Evolutionary conservation across 2,888 invertebrate species (phyloP).

Genomic region (Dynastes maya): DNA sequence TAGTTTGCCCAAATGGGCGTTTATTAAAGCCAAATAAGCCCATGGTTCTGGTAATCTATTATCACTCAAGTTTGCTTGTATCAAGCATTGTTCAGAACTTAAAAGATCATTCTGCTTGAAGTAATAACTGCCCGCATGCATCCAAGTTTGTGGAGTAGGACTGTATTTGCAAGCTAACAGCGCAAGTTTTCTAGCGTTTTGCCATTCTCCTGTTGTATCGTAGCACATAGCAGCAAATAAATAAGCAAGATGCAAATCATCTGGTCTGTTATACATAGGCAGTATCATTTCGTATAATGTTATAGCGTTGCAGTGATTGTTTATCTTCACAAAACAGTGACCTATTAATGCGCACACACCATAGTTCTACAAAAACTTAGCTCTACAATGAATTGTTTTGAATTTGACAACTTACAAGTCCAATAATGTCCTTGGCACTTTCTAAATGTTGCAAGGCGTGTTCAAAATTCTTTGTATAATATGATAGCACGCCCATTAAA

Average conservation of each 20-base stretch:
- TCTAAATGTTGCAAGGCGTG: conserved; percentile 65
- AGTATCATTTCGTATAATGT: conserved; percentile 63
- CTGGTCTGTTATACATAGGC: conserved; percentile 63
- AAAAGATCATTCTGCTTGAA: conserved; percentile 64
- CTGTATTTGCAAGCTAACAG: conserved; percentile 64
- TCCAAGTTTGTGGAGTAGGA: conserved; percentile 68
- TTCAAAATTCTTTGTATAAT: conserved; percentile 62
- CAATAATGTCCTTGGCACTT: conserved; percentile 62
- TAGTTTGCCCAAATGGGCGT: conserved; percentile 63
- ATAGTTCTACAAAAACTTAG: conserved; percentile 61
- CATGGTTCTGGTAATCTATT: conserved; percentile 65
- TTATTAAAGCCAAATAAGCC: conserved; percentile 67
- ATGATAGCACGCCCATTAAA: conserved; percentile 64
- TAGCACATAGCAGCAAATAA: conserved; percentile 62
- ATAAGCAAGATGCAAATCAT: conserved; percentile 65
- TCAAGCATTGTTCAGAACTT: conserved; percentile 68
- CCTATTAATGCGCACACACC: conserved; percentile 63
- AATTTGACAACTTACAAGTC: conserved; percentile 58
- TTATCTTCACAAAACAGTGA: conserved; percentile 62
- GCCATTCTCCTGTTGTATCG: conserved; percentile 60
- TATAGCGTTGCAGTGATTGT: conserved; percentile 60
- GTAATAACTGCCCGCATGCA: conserved; percentile 58
- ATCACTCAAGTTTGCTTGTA: conserved; percentile 67
- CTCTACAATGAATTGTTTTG: background rate
- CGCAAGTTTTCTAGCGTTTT: conserved; percentile 64